Base-by-base conservation (phyloP, 2,888 invertebrate genomes). In the Drosophila kuntzei region DNA sequence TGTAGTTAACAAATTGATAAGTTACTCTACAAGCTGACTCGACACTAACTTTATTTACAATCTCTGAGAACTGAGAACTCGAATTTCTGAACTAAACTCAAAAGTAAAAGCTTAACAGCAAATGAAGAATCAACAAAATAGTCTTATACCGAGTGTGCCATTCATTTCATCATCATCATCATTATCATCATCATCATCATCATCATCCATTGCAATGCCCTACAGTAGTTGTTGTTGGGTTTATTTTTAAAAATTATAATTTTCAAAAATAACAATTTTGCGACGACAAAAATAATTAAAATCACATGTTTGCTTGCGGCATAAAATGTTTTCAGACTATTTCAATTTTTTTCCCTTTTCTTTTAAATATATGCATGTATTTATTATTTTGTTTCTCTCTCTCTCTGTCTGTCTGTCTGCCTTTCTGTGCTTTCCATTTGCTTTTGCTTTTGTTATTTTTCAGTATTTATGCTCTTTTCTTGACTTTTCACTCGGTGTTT, bases 271-370 rank as follows among this genome's bases (percentile, higher is more conserved):
- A 89, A 86, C 89, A 82, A 88, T 73, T 71, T 66, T 67, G 79
- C 84, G 89, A 88, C 80, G 78, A 88, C 87, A 84, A 85, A 89
- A 85, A 85, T 89, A 86, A 87, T 86, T 81, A 89, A 86, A 89
- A 86, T 86, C 85, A 86, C 85, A 86, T 86, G 86, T 86, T 86
- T 87, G 85, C 85, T 85, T 87, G 89, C 85, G 85, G 85, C 85
- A 85, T 85, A 80, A 89, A 87, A 80, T 82, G 71, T 66, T 79
- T 79, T 69, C 67, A 60, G 75, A 60, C 63, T 68, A 68, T 63
- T 78, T 58, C 57, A 44, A n/a, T 50, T 63, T 50, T 66, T 55
- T 67, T 73, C 36, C 9, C 18, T 11, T 8, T 27, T 14, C 7
- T 47, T 34, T 27, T 11, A 16, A 39, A 55, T 25, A 14, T 46